Evolutionary conservation across 2,797 vertebrate species (phyloP), one percentile per base, ranked within the genome.

Genomic region (Ctenosaura bakeri): DNA sequence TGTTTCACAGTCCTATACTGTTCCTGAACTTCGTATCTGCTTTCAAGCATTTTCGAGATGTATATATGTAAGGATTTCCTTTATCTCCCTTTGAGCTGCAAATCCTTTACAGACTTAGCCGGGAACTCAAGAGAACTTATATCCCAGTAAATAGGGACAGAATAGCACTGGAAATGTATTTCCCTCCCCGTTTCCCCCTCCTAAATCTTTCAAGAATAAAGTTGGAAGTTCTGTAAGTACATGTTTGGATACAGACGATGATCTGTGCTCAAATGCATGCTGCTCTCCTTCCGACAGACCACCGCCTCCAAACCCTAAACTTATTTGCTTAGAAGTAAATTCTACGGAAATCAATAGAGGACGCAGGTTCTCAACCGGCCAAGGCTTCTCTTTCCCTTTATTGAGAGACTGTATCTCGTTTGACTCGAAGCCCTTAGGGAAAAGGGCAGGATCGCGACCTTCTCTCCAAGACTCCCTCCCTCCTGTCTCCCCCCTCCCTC

Each of bases 381-480:
- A n/a, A 46, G 12, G 24, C 13, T 35, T 35, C 20, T 83, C 12
- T 46, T 38, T 78, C 26, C 6, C 26, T 52, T 69, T 4, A 20
- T 13, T 66, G 26, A 66, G 29, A 42, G 76, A 59, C 35, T 62
- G 74, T 46, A 35, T 32, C 13, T 59, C n/a, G 1, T 56, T 59
- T 73, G 88, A 87, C 79, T 77, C 46, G 52, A 84, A 71, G 52
- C 59, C 71, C 83, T 69, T 46, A 0, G 22, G 46, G 46, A 2
- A 46, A 79, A 52, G 73, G 80, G 79, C 79, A 84, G 85, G 91
- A 89, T 86, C 46, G 22, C 20, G 83, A 85, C 83, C 83, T 89
- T n/a, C 86, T 81, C 69, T 81, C 83, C n/a, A 86, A 56, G 84
- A 52, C 59, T 38, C 50, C 24, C 50, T 18, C 66, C 29, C 52